Evolutionary conservation across 2,797 vertebrate genomes (phyloP), one percentile per base, ranked within the genome.

Genomic region (Tapera naevia): DNA sequence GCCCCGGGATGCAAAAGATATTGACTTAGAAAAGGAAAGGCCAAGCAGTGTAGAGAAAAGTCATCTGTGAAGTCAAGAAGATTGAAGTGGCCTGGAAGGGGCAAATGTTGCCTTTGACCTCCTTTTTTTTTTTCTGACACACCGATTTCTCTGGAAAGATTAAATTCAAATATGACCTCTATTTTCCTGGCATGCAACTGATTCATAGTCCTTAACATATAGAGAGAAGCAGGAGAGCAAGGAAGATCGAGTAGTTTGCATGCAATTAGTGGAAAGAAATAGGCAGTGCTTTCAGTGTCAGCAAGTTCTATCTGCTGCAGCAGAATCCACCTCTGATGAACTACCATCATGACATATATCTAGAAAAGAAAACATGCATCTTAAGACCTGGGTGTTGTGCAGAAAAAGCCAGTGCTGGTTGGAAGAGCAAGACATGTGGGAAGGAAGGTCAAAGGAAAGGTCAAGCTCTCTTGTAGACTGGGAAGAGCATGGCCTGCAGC

Each of bases 11-110:
- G 65, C 46, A 86, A 62, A 43, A 75, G 71, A 50, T 14, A 57
- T 54, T 69, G 79, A 67, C 32, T 73, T 5, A 83, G 67, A 6
- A 43, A 92, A 94, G 66, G 17, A 46, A 80, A 93, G 61, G 81
- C 64, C 80, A 91, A 82, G 60, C 28, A 86, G 35, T 18, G 32
- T 57, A 24, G 33, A 89, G 56, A 62, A 95, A 89, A 94, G 45
- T 41, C 27, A 43, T 21, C 80, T 78, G 57, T 85, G 76, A 88
- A 89, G 65, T 41, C 85, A 85, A 80, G 64, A 35, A 53, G 37
- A 22, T 17, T 56, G 88, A 89, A 84, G 37, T 8, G 69, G 23
- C 11, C 23, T 15, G 73, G 35, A 87, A 45, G 24, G 46, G 27
- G 23, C 30, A 64, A 65, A 90, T 65, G 61, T 46, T 81, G 66